These are phyloP conservation scores for Acanthurus tractus DNA, from an alignment of 2,797 vertebrate genomes.

Conservation along the genomic window DNA sequence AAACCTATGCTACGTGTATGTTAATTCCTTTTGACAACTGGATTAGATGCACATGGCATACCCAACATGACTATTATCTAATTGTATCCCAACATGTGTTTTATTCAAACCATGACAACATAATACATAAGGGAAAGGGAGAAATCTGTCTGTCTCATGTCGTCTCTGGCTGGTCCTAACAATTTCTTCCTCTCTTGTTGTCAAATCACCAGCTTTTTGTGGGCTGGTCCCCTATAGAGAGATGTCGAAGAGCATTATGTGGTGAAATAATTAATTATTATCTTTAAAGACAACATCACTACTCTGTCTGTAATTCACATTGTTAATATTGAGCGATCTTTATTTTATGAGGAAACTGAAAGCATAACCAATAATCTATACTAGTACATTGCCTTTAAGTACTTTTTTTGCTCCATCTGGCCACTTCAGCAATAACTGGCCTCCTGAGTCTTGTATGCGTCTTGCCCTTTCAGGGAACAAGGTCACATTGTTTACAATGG, in stretches of 20 bases:
- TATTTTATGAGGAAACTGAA: slow-evolving; percentile 43
- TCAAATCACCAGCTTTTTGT: slow-evolving; percentile 47
- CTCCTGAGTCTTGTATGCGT: slow-evolving; percentile 54
- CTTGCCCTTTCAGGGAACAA: slow-evolving; percentile 68
- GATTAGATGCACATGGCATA: slow-evolving; percentile 55
- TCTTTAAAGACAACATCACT: slow-evolving; percentile 30
- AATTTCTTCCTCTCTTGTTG: slow-evolving; percentile 28
- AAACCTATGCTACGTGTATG: not conserved
- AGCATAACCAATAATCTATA: slow-evolving; percentile 54
- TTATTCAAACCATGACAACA: slow-evolving; percentile 70
- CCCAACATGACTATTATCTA: slow-evolving; percentile 74
- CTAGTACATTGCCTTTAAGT: slow-evolving; percentile 30
- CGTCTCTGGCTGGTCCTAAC: slow-evolving; percentile 42
- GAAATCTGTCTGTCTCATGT: slow-evolving; percentile 48
- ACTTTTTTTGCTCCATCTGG: slow-evolving; percentile 38
- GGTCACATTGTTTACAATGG: slow-evolving; percentile 70
- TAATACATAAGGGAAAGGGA: slow-evolving; percentile 62
- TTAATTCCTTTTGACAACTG: slow-evolving; percentile 49
- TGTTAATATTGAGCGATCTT: slow-evolving; percentile 44
- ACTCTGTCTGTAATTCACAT: slow-evolving; percentile 44
- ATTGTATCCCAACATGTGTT: slow-evolving; percentile 69
- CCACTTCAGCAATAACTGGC: slow-evolving; percentile 57
- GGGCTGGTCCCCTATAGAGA: not conserved
- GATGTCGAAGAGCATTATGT: slow-evolving; percentile 9
- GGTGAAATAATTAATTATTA: not conserved